Base-by-base conservation (phyloP, 2,113 vertebrate species). In the Poeciliopsis prolifica region DNA sequence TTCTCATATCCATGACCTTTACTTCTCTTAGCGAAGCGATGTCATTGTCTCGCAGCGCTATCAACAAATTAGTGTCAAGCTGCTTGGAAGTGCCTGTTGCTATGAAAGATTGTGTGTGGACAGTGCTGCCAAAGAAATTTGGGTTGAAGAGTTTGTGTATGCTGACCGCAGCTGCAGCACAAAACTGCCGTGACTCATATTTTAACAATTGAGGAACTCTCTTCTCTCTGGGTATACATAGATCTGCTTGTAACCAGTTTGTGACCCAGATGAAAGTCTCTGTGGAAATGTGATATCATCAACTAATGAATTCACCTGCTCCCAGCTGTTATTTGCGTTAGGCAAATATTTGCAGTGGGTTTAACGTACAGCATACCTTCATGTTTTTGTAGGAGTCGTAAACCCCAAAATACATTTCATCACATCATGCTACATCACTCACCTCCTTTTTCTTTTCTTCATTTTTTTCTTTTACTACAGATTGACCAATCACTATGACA, bases 401-500 rank as follows among this genome's bases (percentile, higher is more conserved):
- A 48, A 48, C 19, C 14, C 51, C 19, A n/a, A n/a, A 58, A 58
- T 9, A 11, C 22, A 31, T 63, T 30, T 30, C 61, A 63, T 63
- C 30, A 30, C 17, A 44, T 14, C 17, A 24, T 26, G 15, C 26
- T 30, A 24, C 14, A 31, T 72, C 12, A 0, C 17, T 65, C 33
- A 42, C 17, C 6, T 58, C 51, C 51, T 24, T n/a, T n/a, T 58
- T n/a, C 24, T 58, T n/a, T 42, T 42, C 14, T 42, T 19, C 13
- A 29, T 29, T 29, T 29, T 29, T 22, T 22, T 15, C 2, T 61
- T 61, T 48, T 28, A 40, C n/a, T 58, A 31, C 89, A 98, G 97
- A 80, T 74, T 93, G 89, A 94, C 65, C 78, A 86, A 89, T 92
- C 81, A 94, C 92, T 91, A 99, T 98, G 98, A 97, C 96, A 77